Base-by-base conservation (phyloP, 1,140 invertebrate species). In the Eubasilissa regina region DNA sequence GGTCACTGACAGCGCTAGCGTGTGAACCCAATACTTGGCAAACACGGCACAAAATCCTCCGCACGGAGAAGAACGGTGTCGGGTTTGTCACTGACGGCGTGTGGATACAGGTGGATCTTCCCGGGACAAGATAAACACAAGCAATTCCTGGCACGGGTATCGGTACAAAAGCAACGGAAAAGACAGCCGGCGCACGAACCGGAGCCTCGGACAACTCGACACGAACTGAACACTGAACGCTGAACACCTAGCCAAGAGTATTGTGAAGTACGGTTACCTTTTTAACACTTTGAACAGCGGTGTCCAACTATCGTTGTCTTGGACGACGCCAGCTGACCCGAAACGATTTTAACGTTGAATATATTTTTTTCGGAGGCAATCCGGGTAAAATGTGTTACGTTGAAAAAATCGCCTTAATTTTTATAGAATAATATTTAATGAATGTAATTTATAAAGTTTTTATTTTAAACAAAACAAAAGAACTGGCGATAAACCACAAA, bases 241-340 rank as follows among this genome's bases (percentile, higher is more conserved):
- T n/a, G n/a, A n/a, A 53, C 51, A 48, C 19, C 19, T 1, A 7
- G 25, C 17, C 10, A 51, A 48, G 45, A 51, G 45, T 13, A 53
- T 17, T 70, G 21, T 10, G 44, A 25, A 25, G 66, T 70, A 70
- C 66, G 66, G 66, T 70, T 70, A 70, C 66, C 66, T 70, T 45
- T n/a, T 70, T 70, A 48, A 51, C 66, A 70, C 47, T 19, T 70
- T 70, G 12, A 1, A 3, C 47, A 70, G 66, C 19, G 45, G 44
- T 70, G 15, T 15, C 4, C 19, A 70, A 70, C 66, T 70, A 9
- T 70, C 25, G 25, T 35, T 35, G 25, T 35, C 25, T 35, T 35
- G 25, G 25, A 35, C 25, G 25, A 35, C 25, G 25, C 25, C 25
- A 6, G 25, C 25, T 35, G 25, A 35, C 25, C 25, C 25, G 25